These are phyloP conservation scores for Platycercus adscitus DNA, from an alignment of 2,113 vertebrate species.

Conservation along the genomic window DNA sequence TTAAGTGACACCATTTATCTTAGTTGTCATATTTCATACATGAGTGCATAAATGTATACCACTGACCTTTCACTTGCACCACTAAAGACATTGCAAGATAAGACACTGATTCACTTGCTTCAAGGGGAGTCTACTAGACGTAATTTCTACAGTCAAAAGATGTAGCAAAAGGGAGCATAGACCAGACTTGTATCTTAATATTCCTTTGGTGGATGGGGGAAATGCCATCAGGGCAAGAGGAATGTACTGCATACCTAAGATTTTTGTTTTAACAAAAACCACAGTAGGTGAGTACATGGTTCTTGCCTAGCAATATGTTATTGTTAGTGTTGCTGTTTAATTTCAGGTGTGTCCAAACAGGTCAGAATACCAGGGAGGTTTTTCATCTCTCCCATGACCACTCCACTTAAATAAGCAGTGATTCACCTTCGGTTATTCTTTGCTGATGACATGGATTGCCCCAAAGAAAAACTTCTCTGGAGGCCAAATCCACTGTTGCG, in stretches of 20 bases:
- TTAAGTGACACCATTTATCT: not conserved
- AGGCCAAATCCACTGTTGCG: not conserved
- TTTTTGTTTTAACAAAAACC: not conserved
- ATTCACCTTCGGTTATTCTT: not conserved
- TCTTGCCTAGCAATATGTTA: not conserved
- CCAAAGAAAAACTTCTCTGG: not conserved
- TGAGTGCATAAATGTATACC: not conserved
- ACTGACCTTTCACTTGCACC: not conserved
- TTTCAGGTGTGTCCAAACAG: not conserved
- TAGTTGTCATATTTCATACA: not conserved
- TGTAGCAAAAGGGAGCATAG: not conserved
- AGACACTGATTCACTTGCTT: not conserved
- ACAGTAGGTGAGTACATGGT: not conserved
- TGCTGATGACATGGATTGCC: not conserved
- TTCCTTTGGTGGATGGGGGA: not conserved
- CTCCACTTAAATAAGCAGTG: not conserved
- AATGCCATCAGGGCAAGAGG: not conserved
- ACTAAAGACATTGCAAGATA: not conserved
- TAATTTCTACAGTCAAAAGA: not conserved
- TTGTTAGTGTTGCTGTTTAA: not conserved
- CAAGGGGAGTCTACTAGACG: not conserved
- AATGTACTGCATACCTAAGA: not conserved
- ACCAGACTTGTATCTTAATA: not conserved
- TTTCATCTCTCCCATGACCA: accelerated
- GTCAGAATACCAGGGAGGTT: not conserved